Evolutionary conservation across 2,797 vertebrate species (phyloP).

Genomic region (Bufotes viridis): DNA sequence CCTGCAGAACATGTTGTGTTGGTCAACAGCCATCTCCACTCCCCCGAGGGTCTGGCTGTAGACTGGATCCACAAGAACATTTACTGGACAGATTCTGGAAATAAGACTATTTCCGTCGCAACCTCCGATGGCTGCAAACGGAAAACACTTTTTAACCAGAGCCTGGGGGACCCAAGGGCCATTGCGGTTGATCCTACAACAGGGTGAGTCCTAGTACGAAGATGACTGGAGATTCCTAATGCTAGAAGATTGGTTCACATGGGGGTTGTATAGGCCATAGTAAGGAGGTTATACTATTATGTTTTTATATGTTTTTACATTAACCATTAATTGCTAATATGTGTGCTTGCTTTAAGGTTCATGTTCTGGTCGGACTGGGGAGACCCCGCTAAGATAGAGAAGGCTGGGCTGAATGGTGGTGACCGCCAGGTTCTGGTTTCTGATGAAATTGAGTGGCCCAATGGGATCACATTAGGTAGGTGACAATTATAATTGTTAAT

Average conservation of each 20-base stretch:
- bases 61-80: constrained; percentile 99
- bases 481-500: neutral
- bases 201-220: constrained; percentile 80
- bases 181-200: constrained; percentile 92
- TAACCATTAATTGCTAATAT: neutral
- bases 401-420: constrained; percentile 91
- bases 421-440: constrained; percentile 89
- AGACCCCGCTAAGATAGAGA: constrained; percentile 92
- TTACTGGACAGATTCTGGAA: constrained; percentile 98
- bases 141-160: constrained; percentile 86
- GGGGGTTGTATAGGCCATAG: too few relatives aligned
- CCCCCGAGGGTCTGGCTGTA: constrained; percentile 92
- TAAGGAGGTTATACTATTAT: too few relatives aligned
- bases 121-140: constrained; percentile 88
- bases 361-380: constrained; percentile 99
- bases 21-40: constrained; percentile 88
- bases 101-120: constrained; percentile 95
- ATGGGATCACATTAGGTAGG: constrained; percentile 92
- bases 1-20: constrained; percentile 86
- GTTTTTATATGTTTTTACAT: neutral
- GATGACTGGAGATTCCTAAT: neutral
- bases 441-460: constrained; percentile 96
- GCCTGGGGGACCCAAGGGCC: constrained; percentile 91
- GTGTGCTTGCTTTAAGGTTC: constrained; percentile 77
- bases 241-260: too few relatives aligned